Evolutionary conservation across 1,140 invertebrate species (phyloP).

Genomic region (Sinella curviseta): DNA sequence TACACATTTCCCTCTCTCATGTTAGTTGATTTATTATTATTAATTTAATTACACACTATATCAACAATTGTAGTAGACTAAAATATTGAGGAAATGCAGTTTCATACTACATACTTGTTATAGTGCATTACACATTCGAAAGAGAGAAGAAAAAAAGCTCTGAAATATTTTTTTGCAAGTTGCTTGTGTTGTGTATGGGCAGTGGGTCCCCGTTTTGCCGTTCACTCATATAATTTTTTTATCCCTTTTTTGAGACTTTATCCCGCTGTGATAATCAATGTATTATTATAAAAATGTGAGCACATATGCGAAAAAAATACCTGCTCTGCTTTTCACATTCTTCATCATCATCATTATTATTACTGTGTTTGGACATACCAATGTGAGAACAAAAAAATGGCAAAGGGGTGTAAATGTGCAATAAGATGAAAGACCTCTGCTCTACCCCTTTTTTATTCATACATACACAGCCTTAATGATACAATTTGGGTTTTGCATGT

Average conservation of each 20-base stretch:
- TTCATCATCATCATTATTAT: neutral
- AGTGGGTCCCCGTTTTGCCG: no score
- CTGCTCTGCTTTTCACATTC: neutral
- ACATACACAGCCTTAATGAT: neutral
- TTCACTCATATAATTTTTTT: no score
- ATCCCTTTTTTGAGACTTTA: neutral
- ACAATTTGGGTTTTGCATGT: neutral
- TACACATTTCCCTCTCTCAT: slow-evolving; percentile 8
- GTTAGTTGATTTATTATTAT: neutral
- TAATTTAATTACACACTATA: neutral
- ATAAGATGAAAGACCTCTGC: neutral
- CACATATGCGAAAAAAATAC: neutral
- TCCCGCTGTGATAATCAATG: slow-evolving; percentile 14
- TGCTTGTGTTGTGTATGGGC: no score
- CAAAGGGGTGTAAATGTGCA: neutral
- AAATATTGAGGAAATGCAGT: neutral
- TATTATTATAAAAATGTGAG: neutral
- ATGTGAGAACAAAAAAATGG: neutral
- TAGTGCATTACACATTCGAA: no score
- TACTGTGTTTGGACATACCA: neutral
- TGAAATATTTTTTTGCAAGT: no score
- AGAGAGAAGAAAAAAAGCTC: no score
- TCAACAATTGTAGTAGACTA: neutral
- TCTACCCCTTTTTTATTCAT: neutral
- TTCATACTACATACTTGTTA: neutral